Evolutionary conservation across 2,888 invertebrate species (phyloP).

Genomic region (Macaria notata): DNA sequence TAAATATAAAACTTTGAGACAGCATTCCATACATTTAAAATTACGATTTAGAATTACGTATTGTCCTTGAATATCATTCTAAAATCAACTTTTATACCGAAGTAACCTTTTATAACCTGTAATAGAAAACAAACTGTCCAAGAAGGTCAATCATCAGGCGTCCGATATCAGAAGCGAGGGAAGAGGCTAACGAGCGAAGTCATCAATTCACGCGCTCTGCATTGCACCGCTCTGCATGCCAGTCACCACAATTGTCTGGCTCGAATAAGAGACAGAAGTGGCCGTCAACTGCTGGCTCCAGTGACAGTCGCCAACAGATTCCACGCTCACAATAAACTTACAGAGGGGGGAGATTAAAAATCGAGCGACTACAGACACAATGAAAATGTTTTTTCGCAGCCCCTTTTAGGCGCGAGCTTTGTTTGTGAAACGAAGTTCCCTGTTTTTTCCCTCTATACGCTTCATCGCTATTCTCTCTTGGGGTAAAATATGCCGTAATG

Average conservation of each 20-base stretch:
- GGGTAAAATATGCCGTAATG: slow-evolving; percentile 68
- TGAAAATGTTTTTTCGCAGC: slow-evolving; percentile 78
- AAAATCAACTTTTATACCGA: no score
- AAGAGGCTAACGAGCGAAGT: slow-evolving; percentile 11
- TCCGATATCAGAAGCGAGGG: not conserved
- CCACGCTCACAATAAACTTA: slow-evolving; percentile 74
- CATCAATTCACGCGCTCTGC: slow-evolving; percentile 6
- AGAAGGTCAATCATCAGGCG: not conserved
- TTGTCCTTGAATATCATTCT: no score
- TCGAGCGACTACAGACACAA: slow-evolving; percentile 78
- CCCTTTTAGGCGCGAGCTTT: slow-evolving; percentile 72
- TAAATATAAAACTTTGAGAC: no score
- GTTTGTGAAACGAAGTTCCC: slow-evolving; percentile 79
- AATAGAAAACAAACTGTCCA: not conserved
- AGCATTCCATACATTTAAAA: no score
- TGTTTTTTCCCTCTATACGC: slow-evolving; percentile 64
- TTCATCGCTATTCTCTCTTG: slow-evolving; percentile 67
- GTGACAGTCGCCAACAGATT: slow-evolving; percentile 56
- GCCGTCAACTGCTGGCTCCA: slow-evolving; percentile 46
- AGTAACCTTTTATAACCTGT: not conserved
- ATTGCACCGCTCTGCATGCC: slow-evolving; percentile 1
- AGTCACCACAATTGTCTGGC: slow-evolving; percentile 15
- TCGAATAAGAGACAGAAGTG: slow-evolving; percentile 23
- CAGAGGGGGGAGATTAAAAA: slow-evolving; percentile 77
- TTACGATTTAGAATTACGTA: no score